Conservation (phyloP, 2,888 invertebrate species). For the Tinea trinotella region DNA sequence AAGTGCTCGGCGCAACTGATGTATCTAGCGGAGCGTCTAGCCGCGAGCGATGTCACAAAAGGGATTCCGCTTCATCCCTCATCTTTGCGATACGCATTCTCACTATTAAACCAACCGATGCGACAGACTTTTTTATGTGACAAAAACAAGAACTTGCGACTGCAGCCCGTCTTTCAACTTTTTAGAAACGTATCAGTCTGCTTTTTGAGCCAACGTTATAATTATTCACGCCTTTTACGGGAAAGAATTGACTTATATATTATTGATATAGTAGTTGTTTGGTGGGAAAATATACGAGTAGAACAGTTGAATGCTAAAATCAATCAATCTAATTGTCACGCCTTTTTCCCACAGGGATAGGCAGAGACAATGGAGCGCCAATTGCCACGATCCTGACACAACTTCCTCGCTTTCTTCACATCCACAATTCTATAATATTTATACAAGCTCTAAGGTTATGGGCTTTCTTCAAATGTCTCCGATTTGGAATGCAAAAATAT, state of each 20-base stretch:
- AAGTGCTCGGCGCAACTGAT: conserved; percentile 60
- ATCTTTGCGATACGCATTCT: conserved; percentile 9
- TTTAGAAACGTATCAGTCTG: conserved; percentile 41
- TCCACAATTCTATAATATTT: too few species aligned
- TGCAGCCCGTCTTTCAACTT: conserved; percentile 29
- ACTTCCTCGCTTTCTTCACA: too few species aligned
- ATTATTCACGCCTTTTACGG: conserved; percentile 63
- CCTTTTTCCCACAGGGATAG: too few species aligned
- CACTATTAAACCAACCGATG: conserved; percentile 2
- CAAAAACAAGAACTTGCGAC: conserved; percentile 34
- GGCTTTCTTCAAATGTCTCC: too few species aligned
- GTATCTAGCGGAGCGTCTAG: conserved; percentile 27
- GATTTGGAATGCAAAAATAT: too few species aligned
- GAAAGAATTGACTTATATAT: conserved; percentile 28
- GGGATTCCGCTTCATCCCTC: conserved; percentile 18
- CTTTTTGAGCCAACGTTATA: conserved; percentile 51
- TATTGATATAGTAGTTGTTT: neutral
- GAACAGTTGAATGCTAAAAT: too few species aligned
- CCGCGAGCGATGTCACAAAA: conserved; percentile 14
- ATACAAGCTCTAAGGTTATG: too few species aligned
- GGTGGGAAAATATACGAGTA: conserved; percentile 17
- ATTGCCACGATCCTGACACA: too few species aligned
- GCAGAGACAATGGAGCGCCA: too few species aligned
- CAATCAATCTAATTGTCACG: too few species aligned
- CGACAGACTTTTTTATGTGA: conserved; percentile 34